Percentiles rank a stretch among this genome's conserved stretches.
These are phyloP conservation scores for Tenebrosternarchus preto DNA, from an alignment of 2,113 vertebrate species.

Conservation along the genomic window DNA sequence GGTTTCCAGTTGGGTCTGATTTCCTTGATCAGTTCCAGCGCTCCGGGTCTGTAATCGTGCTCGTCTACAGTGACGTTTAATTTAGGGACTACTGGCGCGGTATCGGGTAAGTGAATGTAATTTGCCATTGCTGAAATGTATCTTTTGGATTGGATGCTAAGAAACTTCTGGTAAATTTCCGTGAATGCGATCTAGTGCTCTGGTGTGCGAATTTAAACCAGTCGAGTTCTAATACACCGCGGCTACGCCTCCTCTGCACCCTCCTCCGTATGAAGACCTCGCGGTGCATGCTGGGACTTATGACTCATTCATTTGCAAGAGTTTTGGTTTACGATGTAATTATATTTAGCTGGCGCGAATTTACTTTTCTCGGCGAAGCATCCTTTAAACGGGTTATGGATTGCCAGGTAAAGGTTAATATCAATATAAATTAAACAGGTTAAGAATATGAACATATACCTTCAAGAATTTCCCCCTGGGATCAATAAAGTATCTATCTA, in stretches of 20 bases:
- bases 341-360: background rate
- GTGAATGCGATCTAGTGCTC: background rate
- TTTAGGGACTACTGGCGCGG: constrained; percentile 74
- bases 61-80: constrained; percentile 77
- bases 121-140: constrained; percentile 66
- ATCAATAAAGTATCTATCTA: no score
- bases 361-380: background rate
- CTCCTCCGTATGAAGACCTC: no score
- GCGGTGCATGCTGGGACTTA: constrained; percentile 59
- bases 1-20: constrained; percentile 78
- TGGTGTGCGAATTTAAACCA: constrained; percentile 8
- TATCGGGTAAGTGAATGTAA: constrained; percentile 79
- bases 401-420: no score
- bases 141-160: no score
- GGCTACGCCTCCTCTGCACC: background rate
- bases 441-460: no score
- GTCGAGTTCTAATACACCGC: background rate
- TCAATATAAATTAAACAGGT: no score
- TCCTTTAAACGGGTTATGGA: no score
- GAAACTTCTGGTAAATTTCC: background rate
- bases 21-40: constrained; percentile 71
- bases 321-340: background rate
- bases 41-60: constrained; percentile 71
- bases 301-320: constrained; percentile 22
- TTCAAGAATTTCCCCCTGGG: no score